Evolutionary conservation across 2,888 invertebrate species (phyloP).

Genomic region (Zhuqinia jingwanae): DNA sequence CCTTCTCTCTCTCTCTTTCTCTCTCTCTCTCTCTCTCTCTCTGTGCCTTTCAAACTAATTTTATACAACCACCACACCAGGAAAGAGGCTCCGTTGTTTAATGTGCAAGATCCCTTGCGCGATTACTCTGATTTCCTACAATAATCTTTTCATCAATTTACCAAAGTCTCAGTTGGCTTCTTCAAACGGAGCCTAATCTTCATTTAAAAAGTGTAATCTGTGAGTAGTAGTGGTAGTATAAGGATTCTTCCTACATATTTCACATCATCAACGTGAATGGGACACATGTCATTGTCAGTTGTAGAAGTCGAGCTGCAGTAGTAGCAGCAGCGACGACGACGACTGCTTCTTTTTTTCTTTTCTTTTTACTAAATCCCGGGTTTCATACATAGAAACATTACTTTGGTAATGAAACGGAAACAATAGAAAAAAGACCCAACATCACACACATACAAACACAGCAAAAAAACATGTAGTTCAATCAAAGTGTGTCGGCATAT

Average conservation of each 20-base stretch:
- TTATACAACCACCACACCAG: not conserved
- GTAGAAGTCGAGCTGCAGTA: not conserved
- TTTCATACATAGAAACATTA: not conserved
- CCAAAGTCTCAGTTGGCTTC: conserved; percentile 13
- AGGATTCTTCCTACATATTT: conserved; percentile 12
- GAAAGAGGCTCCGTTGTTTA: conserved; percentile 13
- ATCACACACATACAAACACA: not conserved
- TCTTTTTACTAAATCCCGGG: too few relatives aligned
- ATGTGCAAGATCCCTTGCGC: conserved; percentile 30
- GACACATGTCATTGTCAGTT: conserved; percentile 30
- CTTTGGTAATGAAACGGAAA: conserved; percentile 3
- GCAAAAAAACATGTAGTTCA: too few relatives aligned
- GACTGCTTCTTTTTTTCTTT: not conserved
- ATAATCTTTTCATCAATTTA: conserved; percentile 51
- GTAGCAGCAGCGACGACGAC: not conserved
- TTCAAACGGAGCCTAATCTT: conserved; percentile 8
- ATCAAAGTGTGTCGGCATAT: not conserved
- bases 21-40: not conserved
- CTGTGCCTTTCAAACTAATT: not conserved
- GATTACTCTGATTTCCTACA: conserved; percentile 42
- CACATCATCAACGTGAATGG: not conserved
- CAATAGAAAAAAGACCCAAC: not conserved
- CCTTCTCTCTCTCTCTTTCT: not conserved
- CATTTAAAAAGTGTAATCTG: conserved; percentile 12
- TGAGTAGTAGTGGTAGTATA: not conserved